Evolutionary conservation across 2,888 invertebrate genomes (phyloP).

Genomic region (Gymnoscelis rufifasciata): DNA sequence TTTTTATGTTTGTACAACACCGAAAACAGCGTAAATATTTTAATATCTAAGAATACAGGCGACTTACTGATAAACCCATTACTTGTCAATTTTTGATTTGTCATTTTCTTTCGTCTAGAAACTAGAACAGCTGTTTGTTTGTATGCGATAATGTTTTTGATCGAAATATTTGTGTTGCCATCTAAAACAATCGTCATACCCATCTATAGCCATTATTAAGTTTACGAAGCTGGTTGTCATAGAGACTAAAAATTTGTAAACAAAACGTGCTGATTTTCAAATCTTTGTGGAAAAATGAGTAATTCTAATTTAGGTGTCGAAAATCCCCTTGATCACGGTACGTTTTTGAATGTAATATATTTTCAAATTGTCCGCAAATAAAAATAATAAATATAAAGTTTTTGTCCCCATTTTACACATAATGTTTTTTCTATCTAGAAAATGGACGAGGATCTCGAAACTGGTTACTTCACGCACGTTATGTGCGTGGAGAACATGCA

Average conservation of each 20-base stretch:
- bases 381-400: no score
- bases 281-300: slow-evolving; percentile 27
- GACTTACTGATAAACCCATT: slow-evolving; percentile 35
- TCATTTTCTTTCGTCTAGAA: slow-evolving; percentile 45
- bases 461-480: slow-evolving; percentile 68
- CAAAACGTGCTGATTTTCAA: slow-evolving; percentile 10
- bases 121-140: slow-evolving; percentile 16
- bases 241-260: slow-evolving; percentile 7
- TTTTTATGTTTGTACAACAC: slow-evolving; percentile 23
- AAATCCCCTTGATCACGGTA: slow-evolving; percentile 31
- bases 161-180: slow-evolving; percentile 12
- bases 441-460: slow-evolving; percentile 50
- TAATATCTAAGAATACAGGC: slow-evolving; percentile 23
- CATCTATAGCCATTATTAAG: background rate
- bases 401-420: no score
- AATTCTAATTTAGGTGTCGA: slow-evolving; percentile 28
- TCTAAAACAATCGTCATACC: background rate
- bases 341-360: no score
- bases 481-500: slow-evolving; percentile 66
- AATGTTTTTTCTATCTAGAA: slow-evolving; percentile 34
- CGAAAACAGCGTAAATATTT: slow-evolving; percentile 20
- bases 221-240: slow-evolving; percentile 29
- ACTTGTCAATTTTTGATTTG: slow-evolving; percentile 67
- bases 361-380: no score
- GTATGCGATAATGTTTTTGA: slow-evolving; percentile 1